A percentile compares a stretch with the other conserved stretches of the same genome.
Conservation (phyloP, 2,113 vertebrate species). For the Strix uralensis region DNA sequence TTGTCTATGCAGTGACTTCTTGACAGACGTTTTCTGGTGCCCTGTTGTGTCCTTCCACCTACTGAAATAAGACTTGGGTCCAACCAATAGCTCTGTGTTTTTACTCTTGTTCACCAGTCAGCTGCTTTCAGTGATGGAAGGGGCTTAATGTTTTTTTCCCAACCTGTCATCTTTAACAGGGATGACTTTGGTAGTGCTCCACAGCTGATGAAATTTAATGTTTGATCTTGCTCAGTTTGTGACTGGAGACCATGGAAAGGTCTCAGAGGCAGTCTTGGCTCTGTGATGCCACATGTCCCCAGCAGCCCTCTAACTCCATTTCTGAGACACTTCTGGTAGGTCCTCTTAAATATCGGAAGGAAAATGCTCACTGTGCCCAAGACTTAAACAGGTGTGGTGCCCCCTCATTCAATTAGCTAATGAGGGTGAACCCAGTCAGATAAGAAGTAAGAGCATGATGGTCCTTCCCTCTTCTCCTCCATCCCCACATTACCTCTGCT, state of each 20-base stretch:
- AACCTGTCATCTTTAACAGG: background rate
- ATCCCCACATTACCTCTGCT: background rate
- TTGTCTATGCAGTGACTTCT: background rate
- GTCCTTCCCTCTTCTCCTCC: background rate
- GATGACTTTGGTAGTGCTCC: background rate
- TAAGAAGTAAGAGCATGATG: background rate
- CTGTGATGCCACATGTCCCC: background rate
- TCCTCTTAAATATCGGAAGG: background rate
- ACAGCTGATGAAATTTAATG: accelerated
- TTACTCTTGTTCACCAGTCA: background rate
- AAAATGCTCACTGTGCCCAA: background rate
- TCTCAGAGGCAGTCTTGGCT: background rate
- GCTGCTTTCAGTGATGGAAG: background rate
- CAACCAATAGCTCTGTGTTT: background rate
- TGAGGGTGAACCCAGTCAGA: background rate
- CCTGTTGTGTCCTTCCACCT: background rate
- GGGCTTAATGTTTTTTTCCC: background rate
- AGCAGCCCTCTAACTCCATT: background rate
- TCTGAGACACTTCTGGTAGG: background rate
- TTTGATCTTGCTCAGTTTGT: background rate
- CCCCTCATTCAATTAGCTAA: background rate
- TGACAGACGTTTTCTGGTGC: background rate
- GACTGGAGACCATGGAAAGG: background rate
- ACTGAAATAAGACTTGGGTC: background rate
- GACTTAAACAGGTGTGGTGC: background rate